Evolutionary conservation across 2,113 vertebrate species (phyloP), one percentile per base, ranked within the genome.

Genomic region (Sphaerodactylus townsendi): DNA sequence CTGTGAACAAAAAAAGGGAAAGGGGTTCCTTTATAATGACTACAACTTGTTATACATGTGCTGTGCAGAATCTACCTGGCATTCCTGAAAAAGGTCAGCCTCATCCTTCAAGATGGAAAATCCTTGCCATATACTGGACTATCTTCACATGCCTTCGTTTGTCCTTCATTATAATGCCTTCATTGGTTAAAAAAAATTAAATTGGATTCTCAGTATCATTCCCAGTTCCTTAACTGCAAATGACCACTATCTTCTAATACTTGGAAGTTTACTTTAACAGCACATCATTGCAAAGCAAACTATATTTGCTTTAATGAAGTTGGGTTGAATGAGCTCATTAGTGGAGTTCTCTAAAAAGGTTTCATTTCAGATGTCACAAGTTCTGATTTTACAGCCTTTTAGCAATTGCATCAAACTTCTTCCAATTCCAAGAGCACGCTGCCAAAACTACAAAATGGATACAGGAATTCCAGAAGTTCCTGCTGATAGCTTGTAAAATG

Each of bases 341-440:
- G 93, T 87, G 89, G 86, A 93, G 90, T 85, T 95, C 93, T 89
- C 78, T 88, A 92, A 93, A 89, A 88, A 91, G 86, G 83, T 94
- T 94, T 82, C 91, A 94, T 94, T 96, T 95, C 95, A 92, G 94
- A 94, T 88, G 92, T 93, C 81, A 86, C 84, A 91, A 95, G 87
- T 86, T 92, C 92, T 91, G 91, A 89, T 95, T 95, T 95, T 95
- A 95, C 84, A 90, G 90, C 94, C 93, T 91, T 95, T 94, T 87
- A 93, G 90, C 83, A 89, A 81, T 86, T 87, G 79, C 89, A 94
- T 94, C 92, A 94, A 95, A 94, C 93, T 91, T 83, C 85, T 88
- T 92, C 79, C 0, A 0, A 89, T 90, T 93, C 89, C 75, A n/a
- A 82, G 87, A 75, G 65, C 69, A 48, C 21, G 84, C 92, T 93